Conservation (phyloP, 2,113 vertebrate genomes). For the Sceloporus undulatus region DNA sequence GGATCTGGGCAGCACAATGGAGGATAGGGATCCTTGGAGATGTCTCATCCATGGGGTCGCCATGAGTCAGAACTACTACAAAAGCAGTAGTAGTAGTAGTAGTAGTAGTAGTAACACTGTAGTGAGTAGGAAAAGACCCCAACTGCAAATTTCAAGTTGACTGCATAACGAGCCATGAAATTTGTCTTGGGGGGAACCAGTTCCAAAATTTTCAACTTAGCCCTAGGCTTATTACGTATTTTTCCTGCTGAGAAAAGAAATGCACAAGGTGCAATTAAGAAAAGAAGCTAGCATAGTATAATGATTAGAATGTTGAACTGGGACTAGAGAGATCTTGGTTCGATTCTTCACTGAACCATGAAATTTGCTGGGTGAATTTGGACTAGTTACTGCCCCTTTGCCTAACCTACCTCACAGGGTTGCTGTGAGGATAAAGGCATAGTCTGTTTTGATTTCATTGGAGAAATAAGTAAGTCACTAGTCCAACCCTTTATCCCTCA, state of each 20-base stretch:
- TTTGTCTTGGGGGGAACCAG: neutral
- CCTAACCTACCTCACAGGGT: neutral
- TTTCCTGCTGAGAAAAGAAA: neutral
- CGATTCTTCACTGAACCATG: neutral
- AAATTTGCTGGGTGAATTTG: neutral
- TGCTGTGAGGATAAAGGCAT: neutral
- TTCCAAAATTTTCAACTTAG: neutral
- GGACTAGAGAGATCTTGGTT: neutral
- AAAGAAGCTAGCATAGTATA: neutral
- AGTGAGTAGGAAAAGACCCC: conserved; percentile 8
- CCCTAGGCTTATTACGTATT: neutral
- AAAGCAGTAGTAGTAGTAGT: too few species aligned
- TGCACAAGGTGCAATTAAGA: neutral
- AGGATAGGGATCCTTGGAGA: too few species aligned
- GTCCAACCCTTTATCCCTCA: neutral
- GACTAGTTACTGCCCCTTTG: neutral
- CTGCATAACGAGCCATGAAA: neutral
- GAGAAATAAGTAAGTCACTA: neutral
- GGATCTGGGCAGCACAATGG: too few species aligned
- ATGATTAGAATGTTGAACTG: neutral
- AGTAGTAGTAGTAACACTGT: conserved; percentile 7
- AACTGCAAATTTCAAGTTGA: neutral
- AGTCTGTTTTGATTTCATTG: too few species aligned
- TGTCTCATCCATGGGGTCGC: too few species aligned
- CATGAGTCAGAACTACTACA: too few species aligned